Evolutionary conservation across 2,888 invertebrate genomes (phyloP), one percentile per base, ranked within the genome.

Genomic region (Parnassius orleans): DNA sequence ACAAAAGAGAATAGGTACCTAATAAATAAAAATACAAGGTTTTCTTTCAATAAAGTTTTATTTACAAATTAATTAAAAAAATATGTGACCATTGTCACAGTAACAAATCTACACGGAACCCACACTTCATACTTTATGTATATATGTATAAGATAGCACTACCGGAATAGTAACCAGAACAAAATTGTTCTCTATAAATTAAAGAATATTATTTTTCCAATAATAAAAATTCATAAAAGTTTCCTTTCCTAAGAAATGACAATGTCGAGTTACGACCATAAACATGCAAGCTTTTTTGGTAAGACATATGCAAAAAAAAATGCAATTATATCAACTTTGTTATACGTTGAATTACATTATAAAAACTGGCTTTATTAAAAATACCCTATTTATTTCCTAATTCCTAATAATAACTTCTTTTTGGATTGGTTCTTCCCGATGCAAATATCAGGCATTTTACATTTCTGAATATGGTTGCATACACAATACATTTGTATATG

Each of bases 51-150:
- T 73, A 75, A 73, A 71, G 68, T 68, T 75, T 75, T 74, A 74
- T 75, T 73, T 75, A 75, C 74, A 74, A 75, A 75, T n/a, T 75
- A 71, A 74, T 72, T 71, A 75, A 70, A 72, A 73, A 73, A 74
- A 70, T 69, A 69, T 64, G 72, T 69, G 72, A 71, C 72, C 58
- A 67, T 66, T 15, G 72, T 69, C 74, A 73, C 74, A 68, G 66
- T 72, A 74, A 74, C 74, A 74, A 72, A 69, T 67, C 69, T 72
- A 72, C 66, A 66, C 64, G 33, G 60, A 63, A 53, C 54, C 47
- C 52, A 59, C 46, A 46, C 58, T 65, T 64, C 61, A 59, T 57
- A 62, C 57, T 65, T 19, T 65, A 68, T 33, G 33, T 33, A 33
- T 33, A 52, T 14, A 60, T 54, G 53, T 67, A 65, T 41, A 63